A percentile compares a stretch with the other conserved stretches of the same genome.
These are phyloP conservation scores for Branchipolynoe longqiensis DNA, from an alignment of 2,888 invertebrate genomes.

Conservation along the genomic window DNA sequence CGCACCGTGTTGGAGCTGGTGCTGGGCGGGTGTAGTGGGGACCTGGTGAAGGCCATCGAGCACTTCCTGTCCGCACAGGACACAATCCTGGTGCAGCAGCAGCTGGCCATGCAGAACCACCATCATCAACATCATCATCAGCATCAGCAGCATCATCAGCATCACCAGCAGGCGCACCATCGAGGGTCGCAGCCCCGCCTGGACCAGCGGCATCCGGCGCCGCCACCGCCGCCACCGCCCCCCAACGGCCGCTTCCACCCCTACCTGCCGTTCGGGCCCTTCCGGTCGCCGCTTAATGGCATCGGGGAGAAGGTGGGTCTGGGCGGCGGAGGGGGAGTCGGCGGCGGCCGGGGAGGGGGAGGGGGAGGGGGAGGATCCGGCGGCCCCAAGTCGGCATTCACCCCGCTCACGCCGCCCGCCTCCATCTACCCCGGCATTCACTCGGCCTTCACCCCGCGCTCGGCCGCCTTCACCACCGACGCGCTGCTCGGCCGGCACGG, in stretches of 20 bases:
- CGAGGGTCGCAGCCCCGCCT: neutral
- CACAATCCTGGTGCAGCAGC: constrained; percentile 76
- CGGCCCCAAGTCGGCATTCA: constrained; percentile 80
- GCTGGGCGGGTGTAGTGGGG: constrained; percentile 95
- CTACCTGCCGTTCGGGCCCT: constrained; percentile 62
- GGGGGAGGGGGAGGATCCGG: constrained; percentile 66
- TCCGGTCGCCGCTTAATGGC: constrained; percentile 60
- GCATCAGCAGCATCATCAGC: constrained; percentile 37
- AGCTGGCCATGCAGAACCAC: constrained; percentile 59
- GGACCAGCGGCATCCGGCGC: constrained; percentile 44
- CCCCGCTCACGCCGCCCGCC: constrained; percentile 75
- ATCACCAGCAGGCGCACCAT: constrained; percentile 15
- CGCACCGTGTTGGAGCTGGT: constrained; percentile 94
- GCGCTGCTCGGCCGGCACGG: constrained; percentile 62
- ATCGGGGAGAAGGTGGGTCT: neutral
- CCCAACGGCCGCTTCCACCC: constrained; percentile 53
- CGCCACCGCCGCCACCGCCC: constrained; percentile 13
- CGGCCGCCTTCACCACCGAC: constrained; percentile 68
- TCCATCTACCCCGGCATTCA: constrained; percentile 71
- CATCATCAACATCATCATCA: constrained; percentile 38
- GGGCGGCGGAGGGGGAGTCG: neutral
- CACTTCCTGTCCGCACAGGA: constrained; percentile 86
- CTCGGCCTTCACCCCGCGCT: constrained; percentile 76
- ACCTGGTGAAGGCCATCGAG: constrained; percentile 93
- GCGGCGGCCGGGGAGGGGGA: too few relatives aligned